Base-by-base conservation (phyloP, 2,888 invertebrate species). In the Serrognathus titanus region DNA sequence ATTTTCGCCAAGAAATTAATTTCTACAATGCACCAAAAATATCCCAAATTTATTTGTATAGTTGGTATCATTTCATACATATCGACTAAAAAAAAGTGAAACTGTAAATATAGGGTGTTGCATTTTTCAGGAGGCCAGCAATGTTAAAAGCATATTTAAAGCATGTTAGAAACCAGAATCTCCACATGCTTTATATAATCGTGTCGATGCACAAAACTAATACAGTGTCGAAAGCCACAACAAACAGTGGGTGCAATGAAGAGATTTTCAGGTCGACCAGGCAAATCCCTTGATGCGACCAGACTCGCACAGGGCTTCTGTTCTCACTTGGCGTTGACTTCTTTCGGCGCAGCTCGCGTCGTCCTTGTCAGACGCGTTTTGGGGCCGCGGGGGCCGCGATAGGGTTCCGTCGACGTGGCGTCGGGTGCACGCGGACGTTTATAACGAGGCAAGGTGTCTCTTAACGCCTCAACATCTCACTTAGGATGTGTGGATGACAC, bases 281-380 rank as follows among this genome's bases (percentile, higher is more conserved):
- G 54, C 57, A 59, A 61, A 63, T 60, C 63, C 39, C 48, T 37
- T 55, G 55, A 63, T 55, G 43, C 51, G 60, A 56, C 41, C 57
- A 49, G 63, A 65, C 59, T 63, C 55, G 24, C 24, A 53, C 48
- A 53, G 48, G 59, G 64, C 62, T 66, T 63, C 63, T 55, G 62
- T 64, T 63, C 63, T 61, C 60, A 60, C 62, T 59, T 59, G 57
- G 48, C 63, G 53, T 57, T 56, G 59, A 51, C 51, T 48, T 64
- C 61, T 54, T 45, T 48, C 43, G 41, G 41, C 36, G 40, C 20
- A 48, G 16, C 20, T 55, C 54, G 46, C 50, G 37, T 11, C n/a
- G 10, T 56, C 53, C 35, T 47, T 36, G 13, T 51, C 24, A 9
- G 7, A 8, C 37, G 6, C 45, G 9, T 41, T 48, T 13, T 31